phyloP scores from a whole-genome alignment of 2,113 vertebrate species.

The Eubucco bourcierii region DNA sequence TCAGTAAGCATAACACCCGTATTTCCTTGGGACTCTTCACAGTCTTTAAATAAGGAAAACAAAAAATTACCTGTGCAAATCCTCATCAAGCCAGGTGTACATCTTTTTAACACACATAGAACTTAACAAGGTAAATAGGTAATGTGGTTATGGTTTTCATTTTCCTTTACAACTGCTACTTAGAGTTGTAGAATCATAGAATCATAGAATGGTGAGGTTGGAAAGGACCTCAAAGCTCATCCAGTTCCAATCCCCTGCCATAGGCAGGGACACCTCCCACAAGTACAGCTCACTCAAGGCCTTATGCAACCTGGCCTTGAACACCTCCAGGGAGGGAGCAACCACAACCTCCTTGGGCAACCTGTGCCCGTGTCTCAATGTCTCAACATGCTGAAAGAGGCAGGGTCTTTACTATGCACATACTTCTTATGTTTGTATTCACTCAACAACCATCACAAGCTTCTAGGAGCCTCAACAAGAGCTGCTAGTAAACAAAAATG shows the following conservation, averaged over 20 bases:
- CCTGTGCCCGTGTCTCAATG: too few relatives aligned
- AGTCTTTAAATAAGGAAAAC: not conserved
- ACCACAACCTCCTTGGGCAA: too few relatives aligned
- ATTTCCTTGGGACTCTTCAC: not conserved
- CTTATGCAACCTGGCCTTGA: too few relatives aligned
- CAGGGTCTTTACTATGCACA: not conserved
- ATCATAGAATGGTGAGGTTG: too few relatives aligned
- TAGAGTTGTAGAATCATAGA: not conserved
- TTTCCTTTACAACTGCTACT: not conserved
- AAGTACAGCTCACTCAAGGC: too few relatives aligned
- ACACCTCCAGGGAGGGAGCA: too few relatives aligned
- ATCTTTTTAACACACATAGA: not conserved
- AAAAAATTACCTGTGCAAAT: not conserved
- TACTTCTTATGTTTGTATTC: not conserved
- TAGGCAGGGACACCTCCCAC: too few relatives aligned
- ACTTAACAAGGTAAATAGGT: not conserved
- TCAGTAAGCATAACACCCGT: not conserved
- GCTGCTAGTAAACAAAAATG: not conserved
- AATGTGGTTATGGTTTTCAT: not conserved
- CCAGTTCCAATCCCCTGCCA: too few relatives aligned
- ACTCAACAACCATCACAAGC: not conserved
- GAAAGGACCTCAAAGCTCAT: too few relatives aligned
- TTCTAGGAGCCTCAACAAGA: not conserved
- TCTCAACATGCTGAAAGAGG: too few relatives aligned
- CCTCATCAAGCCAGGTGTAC: not conserved